These are phyloP conservation scores for Patella depressa DNA, from an alignment of 2,888 invertebrate species.

Conservation along the genomic window DNA sequence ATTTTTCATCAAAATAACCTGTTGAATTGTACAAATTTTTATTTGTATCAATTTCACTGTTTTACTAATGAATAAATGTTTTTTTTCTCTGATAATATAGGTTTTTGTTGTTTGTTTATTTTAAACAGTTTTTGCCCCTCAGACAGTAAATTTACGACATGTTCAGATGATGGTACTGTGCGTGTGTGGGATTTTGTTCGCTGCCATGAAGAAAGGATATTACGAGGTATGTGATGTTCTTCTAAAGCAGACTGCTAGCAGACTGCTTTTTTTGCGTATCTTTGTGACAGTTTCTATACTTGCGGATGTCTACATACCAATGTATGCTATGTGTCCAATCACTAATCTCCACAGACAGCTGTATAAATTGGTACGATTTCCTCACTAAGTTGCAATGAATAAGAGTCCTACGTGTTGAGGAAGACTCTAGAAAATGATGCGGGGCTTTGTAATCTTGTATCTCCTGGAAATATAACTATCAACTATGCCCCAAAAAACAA, in stretches of 20 bases:
- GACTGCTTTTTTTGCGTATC: no score
- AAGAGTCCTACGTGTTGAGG: not conserved
- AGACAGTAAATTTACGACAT: conserved; percentile 98
- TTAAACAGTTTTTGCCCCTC: conserved; percentile 94
- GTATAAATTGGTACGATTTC: not conserved
- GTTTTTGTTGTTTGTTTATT: conserved; percentile 42
- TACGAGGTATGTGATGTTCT: conserved; percentile 72
- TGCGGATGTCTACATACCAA: not conserved
- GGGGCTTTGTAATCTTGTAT: no score
- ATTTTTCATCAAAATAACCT: no score
- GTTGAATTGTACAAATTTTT: no score
- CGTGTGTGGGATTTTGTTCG: conserved; percentile 99
- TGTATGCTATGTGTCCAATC: not conserved
- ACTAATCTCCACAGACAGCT: not conserved
- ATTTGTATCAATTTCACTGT: no score
- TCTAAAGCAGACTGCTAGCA: no score
- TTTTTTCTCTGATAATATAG: conserved; percentile 29
- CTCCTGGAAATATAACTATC: no score
- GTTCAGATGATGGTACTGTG: conserved; percentile 99
- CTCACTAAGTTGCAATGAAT: not conserved
- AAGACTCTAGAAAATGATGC: no score
- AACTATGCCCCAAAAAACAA: no score
- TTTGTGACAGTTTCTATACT: not conserved
- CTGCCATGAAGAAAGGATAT: conserved; percentile 90
- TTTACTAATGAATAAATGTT: conserved; percentile 39